A percentile compares a stretch with the other conserved stretches of the same genome.
Conservation (phyloP, 2,113 vertebrate genomes). For the Elaphurus davidianus region DNA sequence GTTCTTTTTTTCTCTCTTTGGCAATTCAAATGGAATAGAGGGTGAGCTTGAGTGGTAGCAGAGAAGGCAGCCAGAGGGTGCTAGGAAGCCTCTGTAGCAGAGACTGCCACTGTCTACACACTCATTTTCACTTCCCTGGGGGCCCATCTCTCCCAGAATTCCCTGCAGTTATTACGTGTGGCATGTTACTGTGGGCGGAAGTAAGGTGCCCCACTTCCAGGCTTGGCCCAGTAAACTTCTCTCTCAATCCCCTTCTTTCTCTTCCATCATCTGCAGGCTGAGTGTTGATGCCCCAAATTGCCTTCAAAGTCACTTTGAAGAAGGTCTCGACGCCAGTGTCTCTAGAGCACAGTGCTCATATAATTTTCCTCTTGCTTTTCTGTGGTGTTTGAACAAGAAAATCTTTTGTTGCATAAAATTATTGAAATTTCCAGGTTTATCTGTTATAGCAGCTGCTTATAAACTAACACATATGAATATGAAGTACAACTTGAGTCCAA, state of each 20-base stretch:
- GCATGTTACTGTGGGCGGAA: not conserved
- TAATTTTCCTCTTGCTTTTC: not conserved
- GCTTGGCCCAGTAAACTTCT: not conserved
- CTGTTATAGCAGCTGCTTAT: not conserved
- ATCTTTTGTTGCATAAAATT: not conserved
- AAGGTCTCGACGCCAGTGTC: not conserved
- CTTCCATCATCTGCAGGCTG: not conserved
- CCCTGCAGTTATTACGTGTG: not conserved
- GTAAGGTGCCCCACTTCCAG: not conserved
- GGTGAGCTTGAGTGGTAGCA: not conserved
- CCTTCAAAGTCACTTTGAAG: not conserved
- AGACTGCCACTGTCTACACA: not conserved
- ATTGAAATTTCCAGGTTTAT: not conserved
- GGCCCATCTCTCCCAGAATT: not conserved
- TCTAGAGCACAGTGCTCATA: not conserved
- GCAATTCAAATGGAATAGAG: not conserved
- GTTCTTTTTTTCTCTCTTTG: not conserved
- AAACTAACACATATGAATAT: not conserved
- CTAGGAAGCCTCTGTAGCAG: not conserved
- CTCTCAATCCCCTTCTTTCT: not conserved
- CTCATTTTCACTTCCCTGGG: not conserved
- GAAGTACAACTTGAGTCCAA: not conserved
- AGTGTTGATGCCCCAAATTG: too few species aligned
- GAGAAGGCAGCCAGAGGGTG: not conserved
- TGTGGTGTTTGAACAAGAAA: not conserved